Conservation (phyloP, 2,113 vertebrate species). For the Cromileptes altivelis region DNA sequence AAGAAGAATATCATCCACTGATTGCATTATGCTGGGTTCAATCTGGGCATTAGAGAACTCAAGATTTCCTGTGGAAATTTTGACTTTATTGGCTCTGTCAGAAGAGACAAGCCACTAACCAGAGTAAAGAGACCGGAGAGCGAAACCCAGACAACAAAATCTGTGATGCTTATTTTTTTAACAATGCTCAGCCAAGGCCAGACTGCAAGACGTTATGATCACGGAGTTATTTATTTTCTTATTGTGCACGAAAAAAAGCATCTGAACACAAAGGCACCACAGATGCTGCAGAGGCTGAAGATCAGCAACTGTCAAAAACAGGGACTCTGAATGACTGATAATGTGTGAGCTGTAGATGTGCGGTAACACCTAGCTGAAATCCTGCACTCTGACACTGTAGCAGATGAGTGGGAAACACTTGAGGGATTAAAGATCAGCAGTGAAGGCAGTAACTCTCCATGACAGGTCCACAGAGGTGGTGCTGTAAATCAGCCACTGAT, state of each 20-base stretch:
- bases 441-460: background rate
- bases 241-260: background rate
- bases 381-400: background rate
- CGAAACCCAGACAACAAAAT: no score
- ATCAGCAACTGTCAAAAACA: background rate
- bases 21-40: background rate
- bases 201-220: background rate
- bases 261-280: background rate
- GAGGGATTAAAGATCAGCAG: background rate
- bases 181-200: background rate
- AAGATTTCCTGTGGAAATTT: background rate
- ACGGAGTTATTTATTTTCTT: background rate
- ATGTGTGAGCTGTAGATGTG: background rate
- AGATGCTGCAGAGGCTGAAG: background rate
- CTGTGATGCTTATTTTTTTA: background rate
- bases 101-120: background rate
- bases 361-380: background rate
- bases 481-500: background rate
- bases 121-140: background rate
- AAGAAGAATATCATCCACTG: background rate
- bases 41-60: background rate
- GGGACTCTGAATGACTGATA: rapidly evolving
- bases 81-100: background rate
- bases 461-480: background rate
- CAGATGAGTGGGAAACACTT: background rate